Evolutionary conservation across 2,888 invertebrate genomes (phyloP), one percentile per base, ranked within the genome.

Genomic region (Rhagonycha lutea): DNA sequence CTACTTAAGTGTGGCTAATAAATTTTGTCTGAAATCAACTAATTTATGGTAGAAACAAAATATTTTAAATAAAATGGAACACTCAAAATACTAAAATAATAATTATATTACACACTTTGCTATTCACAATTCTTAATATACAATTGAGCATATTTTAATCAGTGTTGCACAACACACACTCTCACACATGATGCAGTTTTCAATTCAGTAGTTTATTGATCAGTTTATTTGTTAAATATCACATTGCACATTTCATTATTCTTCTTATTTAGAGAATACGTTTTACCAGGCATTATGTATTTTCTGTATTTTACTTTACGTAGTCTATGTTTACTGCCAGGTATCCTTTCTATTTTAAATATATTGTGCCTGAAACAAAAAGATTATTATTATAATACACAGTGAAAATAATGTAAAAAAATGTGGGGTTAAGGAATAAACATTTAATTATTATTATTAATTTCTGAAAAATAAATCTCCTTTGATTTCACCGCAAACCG

Each of bases 231-330:
- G 60, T 80, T 83, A 79, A 85, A 85, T 62, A 86, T 85, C 29
- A 88, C 83, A 83, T 87, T 90, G 85, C 95, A 96, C 92, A 94
- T 94, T 85, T 94, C 92, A 84, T 93, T 94, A 86, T 95, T 96
- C 86, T 94, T 94, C 80, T 90, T 90, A 86, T 95, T 95, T 61
- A 96, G 89, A 18, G 92, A 91, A 84, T 94, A 94, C 0, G 95
- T 94, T 77, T 89, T 90, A n/a, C 93, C 94, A 5, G 94, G 90
- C 14, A 93, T 87, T 61, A 88, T 87, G 68, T 88, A 87, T 60
- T 88, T 90, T 75, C 89, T 89, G 78, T 91, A 91, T 70, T 90
- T 89, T 0, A 90, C 90, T 80, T 91, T 91, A 75, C 91, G 88
- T 76, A 92, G 86, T 77, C 88, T 89, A 83, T 92, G 92, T 83